Evolutionary conservation across 2,797 vertebrate species (phyloP), one percentile per base, ranked within the genome.

Genomic region (Pseudomugil gertrudae): DNA sequence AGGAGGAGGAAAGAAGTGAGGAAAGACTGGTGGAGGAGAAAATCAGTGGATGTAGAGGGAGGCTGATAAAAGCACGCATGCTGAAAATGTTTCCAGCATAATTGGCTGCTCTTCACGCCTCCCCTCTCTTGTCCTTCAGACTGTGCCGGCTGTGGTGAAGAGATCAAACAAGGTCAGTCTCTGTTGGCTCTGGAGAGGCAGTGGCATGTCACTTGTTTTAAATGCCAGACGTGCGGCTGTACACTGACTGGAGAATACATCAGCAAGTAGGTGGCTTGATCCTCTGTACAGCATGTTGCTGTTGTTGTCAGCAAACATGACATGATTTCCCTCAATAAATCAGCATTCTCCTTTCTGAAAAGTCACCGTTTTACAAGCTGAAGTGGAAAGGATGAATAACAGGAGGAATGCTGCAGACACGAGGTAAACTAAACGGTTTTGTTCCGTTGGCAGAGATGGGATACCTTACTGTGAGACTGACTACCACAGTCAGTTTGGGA

Each of bases 161-260:
- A 97, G 92, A 98, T 98, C 92, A 97, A 94, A 79, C 97, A 96
- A 15, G 96, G 97, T 62, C 97, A 98, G 92, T 98, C 96, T 0
- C 95, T 98, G 60, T 87, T 98, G 91, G 97, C 97, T 0, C 88
- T 98, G 91, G 96, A 98, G 91, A 95, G 96, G 80, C 97, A 98
- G 89, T 98, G 97, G 97, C 97, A 98, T 0, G 94, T 98, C 93
- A 97, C 95, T 91, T 98, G 97, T 84, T 98, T 98, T 90, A 97
- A 97, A 90, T 98, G 97, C 86, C 94, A 94, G 77, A 96, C 95
- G 0, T 98, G 97, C 1, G 94, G 95, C 43, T 89, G 94, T 62
- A 87, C 95, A 59, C 95, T 98, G 76, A 98, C 97, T 0, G 96
- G 95, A 67, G 97, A 98, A 81, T 98, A 98, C 92, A 98, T 98